phyloP scores from a whole-genome alignment of 2,888 invertebrate species.

The Altica lythri region DNA sequence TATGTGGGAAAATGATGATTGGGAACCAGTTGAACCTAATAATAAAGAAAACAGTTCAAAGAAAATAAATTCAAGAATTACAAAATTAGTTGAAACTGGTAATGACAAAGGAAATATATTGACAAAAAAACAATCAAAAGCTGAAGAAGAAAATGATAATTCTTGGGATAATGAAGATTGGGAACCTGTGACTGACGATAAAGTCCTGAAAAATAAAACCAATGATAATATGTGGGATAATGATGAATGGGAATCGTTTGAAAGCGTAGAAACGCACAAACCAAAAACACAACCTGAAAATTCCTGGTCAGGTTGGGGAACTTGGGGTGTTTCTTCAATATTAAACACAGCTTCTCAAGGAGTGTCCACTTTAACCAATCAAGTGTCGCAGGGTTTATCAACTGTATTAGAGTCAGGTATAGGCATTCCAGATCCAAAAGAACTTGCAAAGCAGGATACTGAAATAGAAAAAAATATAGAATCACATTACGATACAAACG shows the following conservation, averaged over 20 bases:
- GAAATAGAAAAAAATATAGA: constrained; percentile 38
- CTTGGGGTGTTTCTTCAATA: constrained; percentile 76
- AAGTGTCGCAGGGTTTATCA: constrained; percentile 80
- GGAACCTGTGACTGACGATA: constrained; percentile 17
- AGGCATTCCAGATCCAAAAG: constrained; percentile 82
- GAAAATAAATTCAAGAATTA: too few species aligned
- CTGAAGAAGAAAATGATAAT: too few species aligned
- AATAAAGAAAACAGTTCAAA: too few species aligned
- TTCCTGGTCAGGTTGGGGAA: constrained; percentile 63
- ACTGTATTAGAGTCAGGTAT: constrained; percentile 80
- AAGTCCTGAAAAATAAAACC: constrained; percentile 36
- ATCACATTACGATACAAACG: constrained; percentile 1
- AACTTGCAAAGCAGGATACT: constrained; percentile 66
- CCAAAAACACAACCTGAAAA: constrained; percentile 13
- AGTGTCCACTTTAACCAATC: constrained; percentile 76
- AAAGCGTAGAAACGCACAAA: constrained; percentile 46
- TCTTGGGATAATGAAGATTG: constrained; percentile 61
- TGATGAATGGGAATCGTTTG: constrained; percentile 62
- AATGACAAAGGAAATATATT: too few species aligned
- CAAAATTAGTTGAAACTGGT: too few species aligned
- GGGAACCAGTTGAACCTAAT: constrained; percentile 32
- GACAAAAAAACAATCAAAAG: constrained; percentile 16
- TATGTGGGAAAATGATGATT: constrained; percentile 61
- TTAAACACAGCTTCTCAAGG: constrained; percentile 77
- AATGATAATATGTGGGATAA: constrained; percentile 56